Percentiles rank a stretch among this genome's conserved stretches.
phyloP scores from a whole-genome alignment of 2,797 vertebrate species.

The Passerculus sandwichensis region DNA sequence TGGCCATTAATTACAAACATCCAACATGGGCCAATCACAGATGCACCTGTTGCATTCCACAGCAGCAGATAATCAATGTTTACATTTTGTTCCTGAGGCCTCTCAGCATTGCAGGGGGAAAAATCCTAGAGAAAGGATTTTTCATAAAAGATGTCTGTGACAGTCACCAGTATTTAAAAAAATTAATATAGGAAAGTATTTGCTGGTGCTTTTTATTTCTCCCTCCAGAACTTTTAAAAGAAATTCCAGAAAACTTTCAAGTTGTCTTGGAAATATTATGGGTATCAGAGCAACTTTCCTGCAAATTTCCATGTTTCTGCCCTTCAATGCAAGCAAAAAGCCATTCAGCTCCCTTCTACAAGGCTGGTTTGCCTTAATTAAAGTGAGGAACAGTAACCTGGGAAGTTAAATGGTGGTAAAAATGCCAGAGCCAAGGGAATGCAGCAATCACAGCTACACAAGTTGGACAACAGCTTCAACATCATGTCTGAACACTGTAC shows the following conservation, averaged over 20 bases:
- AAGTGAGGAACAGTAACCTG: neutral
- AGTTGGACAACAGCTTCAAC: neutral
- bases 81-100: no score
- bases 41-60: no score
- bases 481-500: neutral
- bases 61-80: no score
- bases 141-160: no score
- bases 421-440: neutral
- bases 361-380: neutral
- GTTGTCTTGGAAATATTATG: neutral
- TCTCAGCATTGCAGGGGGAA: no score
- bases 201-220: neutral
- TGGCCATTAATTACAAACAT: no score
- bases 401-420: neutral
- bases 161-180: neutral
- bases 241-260: neutral
- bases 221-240: neutral
- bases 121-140: no score
- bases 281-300: neutral
- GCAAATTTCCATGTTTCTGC: neutral
- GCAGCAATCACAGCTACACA: accelerated
- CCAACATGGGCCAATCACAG: no score
- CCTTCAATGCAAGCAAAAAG: neutral
- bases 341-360: neutral
- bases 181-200: neutral